phyloP scores from a whole-genome alignment of 2,888 invertebrate species.

The Brenthis ino region DNA sequence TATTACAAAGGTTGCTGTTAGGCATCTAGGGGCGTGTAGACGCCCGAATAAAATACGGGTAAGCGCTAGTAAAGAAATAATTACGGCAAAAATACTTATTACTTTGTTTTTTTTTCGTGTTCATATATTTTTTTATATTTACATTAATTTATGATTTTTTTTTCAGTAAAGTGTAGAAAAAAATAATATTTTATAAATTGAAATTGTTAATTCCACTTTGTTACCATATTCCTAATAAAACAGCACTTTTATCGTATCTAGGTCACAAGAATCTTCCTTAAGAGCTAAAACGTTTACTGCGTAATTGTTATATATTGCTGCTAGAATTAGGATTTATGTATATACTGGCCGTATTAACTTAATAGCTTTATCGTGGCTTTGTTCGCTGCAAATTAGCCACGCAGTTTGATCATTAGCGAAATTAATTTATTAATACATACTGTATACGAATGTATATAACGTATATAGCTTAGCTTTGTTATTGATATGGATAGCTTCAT shows the following conservation, averaged over 20 bases:
- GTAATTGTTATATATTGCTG: slow-evolving; percentile 42
- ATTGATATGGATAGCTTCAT: too few species aligned
- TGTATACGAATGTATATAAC: too few species aligned
- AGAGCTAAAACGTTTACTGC: slow-evolving; percentile 41
- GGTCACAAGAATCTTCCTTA: slow-evolving; percentile 51
- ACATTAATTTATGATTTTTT: too few species aligned
- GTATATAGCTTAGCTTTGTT: too few species aligned
- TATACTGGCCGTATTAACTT: slow-evolving; percentile 31
- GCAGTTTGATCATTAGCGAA: slow-evolving; percentile 10
- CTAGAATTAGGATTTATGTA: slow-evolving; percentile 41
- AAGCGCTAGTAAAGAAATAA: too few species aligned
- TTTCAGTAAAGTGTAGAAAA: too few species aligned
- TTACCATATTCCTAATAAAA: slow-evolving; percentile 22
- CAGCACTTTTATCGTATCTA: slow-evolving; percentile 48
- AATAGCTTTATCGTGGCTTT: slow-evolving; percentile 30
- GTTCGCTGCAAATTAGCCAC: slow-evolving; percentile 15
- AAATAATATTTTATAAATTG: slow-evolving; percentile 2
- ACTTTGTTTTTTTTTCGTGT: too few species aligned
- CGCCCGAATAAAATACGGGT: too few species aligned
- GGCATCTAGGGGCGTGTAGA: too few species aligned
- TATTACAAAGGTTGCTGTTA: too few species aligned
- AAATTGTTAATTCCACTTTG: slow-evolving; percentile 26
- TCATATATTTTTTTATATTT: too few species aligned
- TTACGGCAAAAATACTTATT: too few species aligned
- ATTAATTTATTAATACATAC: not conserved